Base-by-base conservation (phyloP, 2,797 vertebrate species). In the Leptoclinus maculatus region DNA sequence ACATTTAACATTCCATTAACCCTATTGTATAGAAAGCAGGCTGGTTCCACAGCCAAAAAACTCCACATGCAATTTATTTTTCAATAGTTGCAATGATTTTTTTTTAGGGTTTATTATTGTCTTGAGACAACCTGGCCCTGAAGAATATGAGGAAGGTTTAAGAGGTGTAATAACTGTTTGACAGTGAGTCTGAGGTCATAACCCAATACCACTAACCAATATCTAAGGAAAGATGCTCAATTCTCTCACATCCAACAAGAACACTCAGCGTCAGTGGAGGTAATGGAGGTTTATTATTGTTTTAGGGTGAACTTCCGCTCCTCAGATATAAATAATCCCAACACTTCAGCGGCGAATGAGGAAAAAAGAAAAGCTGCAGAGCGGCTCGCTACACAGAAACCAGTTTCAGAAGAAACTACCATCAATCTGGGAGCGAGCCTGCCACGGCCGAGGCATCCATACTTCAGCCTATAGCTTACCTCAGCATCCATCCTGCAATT, bases 401-500 rank as follows among this genome's bases (percentile, higher is more conserved):
- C 59, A 45, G 71, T 76, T 79, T 80, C 47, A 57, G 59, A 78
- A 72, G 58, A 85, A 89, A 85, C 77, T 4, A 66, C 76, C 82
- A 92, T 92, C 83, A 91, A 92, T 94, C 89, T 85, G 79, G 54
- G 74, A 72, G 76, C 14, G 60, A 80, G 84, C 72, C 66, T 69
- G 72, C 82, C 66, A 69, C 21, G 10, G 66, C 34, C 13, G 38
- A 80, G 78, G 71, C 82, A 83, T 83, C 88, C 85, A 91, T 92
- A 93, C 88, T 83, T 87, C 78, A 92, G 87, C 78, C 76, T 89
- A 65, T 57, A 88, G 88, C 89, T 93, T 91, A 92, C 83, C 92
- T 94, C 94, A 95, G 94, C 94, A 95, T 83, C 88, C 92, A 89
- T 87, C 89, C 89, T 87, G 80, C 81, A 92, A 87, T 89, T 91